Percentiles rank a stretch among this genome's conserved stretches.
phyloP scores from a whole-genome alignment of 2,113 vertebrate genomes.

The Diphyllodes magnificus region DNA sequence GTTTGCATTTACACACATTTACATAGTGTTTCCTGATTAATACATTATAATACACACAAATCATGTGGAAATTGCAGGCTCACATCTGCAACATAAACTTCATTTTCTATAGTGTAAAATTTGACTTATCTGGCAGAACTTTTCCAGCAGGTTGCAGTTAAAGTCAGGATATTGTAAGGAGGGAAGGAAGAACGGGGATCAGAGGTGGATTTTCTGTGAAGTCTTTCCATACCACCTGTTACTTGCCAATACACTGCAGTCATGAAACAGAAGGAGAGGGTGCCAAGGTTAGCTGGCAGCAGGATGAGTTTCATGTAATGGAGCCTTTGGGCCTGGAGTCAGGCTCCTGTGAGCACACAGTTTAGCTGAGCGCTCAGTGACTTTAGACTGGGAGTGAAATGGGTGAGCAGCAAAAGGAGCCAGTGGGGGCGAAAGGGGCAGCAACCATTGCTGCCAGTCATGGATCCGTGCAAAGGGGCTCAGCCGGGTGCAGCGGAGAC shows the following conservation, averaged over 20 bases:
- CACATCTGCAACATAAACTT: neutral
- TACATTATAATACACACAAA: constrained; percentile 9
- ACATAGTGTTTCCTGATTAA: constrained; percentile 34
- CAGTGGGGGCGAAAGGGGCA: neutral
- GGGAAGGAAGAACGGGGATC: neutral
- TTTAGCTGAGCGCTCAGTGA: neutral
- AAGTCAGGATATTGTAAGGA: neutral
- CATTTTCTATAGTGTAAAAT: neutral
- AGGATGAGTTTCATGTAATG: neutral
- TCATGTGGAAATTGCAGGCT: constrained; percentile 3
- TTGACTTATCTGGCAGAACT: neutral
- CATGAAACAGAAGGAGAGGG: neutral
- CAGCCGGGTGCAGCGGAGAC: neutral
- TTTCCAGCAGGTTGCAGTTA: neutral
- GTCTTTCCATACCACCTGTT: neutral
- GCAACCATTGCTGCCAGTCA: neutral
- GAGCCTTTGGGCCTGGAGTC: neutral
- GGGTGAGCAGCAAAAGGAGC: neutral
- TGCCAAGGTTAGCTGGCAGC: neutral
- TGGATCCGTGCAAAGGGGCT: neutral
- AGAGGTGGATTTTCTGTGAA: neutral
- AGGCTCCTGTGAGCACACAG: neutral
- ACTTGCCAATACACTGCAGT: neutral
- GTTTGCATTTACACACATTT: constrained; percentile 50
- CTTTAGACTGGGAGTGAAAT: neutral